Conservation (phyloP, 1,140 invertebrate species). For the Ditylenchus dipsaci region DNA sequence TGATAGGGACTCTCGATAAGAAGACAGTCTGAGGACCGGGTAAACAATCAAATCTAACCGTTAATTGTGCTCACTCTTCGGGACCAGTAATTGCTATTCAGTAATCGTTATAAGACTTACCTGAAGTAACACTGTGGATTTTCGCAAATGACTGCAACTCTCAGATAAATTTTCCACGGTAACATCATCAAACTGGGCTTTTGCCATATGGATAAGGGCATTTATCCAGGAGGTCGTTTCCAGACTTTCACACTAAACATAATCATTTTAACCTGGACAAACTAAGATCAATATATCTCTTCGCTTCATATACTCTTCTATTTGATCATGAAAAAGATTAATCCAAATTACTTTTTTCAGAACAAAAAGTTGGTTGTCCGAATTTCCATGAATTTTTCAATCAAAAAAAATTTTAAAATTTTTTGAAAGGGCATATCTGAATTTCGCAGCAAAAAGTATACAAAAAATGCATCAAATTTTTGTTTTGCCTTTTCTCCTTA, state of each 20-base stretch:
- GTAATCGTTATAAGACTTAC: conserved; percentile 1
- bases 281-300: neutral
- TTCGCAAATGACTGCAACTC: neutral
- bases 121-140: conserved; percentile 1
- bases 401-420: neutral
- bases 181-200: conserved; percentile 2
- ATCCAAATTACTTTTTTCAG: neutral
- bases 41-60: too few relatives aligned
- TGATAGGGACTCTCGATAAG: too few relatives aligned
- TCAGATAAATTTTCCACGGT: conserved; percentile 4
- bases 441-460: conserved; percentile 6
- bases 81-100: too few relatives aligned
- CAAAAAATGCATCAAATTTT: neutral
- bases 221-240: conserved; percentile 19
- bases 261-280: neutral
- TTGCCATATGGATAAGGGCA: conserved; percentile 21
- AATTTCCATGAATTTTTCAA: neutral
- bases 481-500: too few relatives aligned
- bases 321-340: neutral
- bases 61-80: too few relatives aligned
- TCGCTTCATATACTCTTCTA: too few relatives aligned
- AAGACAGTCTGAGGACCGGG: too few relatives aligned
- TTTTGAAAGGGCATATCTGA: neutral
- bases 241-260: conserved; percentile 14
- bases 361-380: neutral